Evolutionary conservation across 2,888 invertebrate species (phyloP).

Genomic region (Sialis lutaria): DNA sequence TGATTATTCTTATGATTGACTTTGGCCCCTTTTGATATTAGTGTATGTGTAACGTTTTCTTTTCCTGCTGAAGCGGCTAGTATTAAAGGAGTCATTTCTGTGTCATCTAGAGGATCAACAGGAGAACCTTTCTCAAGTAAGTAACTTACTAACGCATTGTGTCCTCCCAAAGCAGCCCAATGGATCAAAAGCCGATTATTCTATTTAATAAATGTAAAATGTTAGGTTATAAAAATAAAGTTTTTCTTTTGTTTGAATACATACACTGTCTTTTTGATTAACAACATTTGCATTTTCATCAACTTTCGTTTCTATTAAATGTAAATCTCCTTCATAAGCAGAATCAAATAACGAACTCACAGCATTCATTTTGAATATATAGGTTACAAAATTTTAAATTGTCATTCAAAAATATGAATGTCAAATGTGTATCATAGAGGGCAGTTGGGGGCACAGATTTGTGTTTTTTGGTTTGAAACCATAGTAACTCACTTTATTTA

Average conservation of each 20-base stretch:
- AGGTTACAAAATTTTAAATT: neutral
- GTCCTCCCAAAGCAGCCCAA: slow-evolving; percentile 67
- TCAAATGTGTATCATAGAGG: too few species aligned
- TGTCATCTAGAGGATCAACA: slow-evolving; percentile 57
- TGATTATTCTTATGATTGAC: slow-evolving; percentile 53
- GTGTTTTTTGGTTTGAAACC: too few species aligned
- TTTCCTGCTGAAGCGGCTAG: slow-evolving; percentile 66
- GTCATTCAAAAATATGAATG: too few species aligned
- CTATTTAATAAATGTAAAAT: slow-evolving; percentile 26
- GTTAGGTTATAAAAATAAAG: slow-evolving; percentile 3
- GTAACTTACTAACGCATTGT: slow-evolving; percentile 50
- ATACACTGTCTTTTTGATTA: slow-evolving; percentile 31
- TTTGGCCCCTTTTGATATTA: slow-evolving; percentile 50
- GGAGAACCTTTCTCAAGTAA: slow-evolving; percentile 47
- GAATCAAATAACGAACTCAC: slow-evolving; percentile 35
- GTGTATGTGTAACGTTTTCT: slow-evolving; percentile 41
- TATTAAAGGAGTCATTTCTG: slow-evolving; percentile 59
- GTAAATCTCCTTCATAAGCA: slow-evolving; percentile 55
- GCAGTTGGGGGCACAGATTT: too few species aligned
- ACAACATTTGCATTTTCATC: slow-evolving; percentile 33
- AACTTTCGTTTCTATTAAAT: slow-evolving; percentile 42
- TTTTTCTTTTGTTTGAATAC: slow-evolving; percentile 12
- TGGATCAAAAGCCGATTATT: slow-evolving; percentile 55
- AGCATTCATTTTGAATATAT: neutral
- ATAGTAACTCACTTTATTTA: too few species aligned